Percentiles rank a stretch among this genome's conserved stretches.
These are phyloP conservation scores for Nettapus auritus DNA, from an alignment of 2,113 vertebrate genomes.

Conservation along the genomic window DNA sequence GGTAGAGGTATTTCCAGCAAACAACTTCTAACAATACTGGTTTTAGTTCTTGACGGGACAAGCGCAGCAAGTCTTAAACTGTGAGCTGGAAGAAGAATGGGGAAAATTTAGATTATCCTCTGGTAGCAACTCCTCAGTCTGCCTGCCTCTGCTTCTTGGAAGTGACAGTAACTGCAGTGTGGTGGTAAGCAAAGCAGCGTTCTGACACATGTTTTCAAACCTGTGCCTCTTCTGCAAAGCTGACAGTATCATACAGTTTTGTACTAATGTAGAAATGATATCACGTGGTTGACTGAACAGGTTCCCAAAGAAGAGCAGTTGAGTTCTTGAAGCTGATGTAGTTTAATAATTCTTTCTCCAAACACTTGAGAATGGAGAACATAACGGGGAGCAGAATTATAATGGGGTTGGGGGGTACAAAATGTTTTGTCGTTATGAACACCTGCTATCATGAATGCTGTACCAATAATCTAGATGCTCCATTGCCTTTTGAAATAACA, in stretches of 20 bases:
- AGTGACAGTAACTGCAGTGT: background rate
- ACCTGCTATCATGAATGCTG: background rate
- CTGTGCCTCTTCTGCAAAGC: background rate
- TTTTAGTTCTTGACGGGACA: background rate
- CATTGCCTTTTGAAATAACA: background rate
- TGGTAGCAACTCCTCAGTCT: background rate
- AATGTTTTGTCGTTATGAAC: background rate
- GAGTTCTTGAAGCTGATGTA: background rate
- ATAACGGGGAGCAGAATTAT: background rate
- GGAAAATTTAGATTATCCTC: background rate
- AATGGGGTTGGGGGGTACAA: background rate
- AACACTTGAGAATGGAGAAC: background rate
- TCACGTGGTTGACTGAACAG: accelerated
- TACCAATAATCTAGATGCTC: background rate
- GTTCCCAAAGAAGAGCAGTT: background rate
- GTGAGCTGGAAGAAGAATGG: background rate
- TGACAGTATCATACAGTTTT: accelerated
- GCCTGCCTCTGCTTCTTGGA: background rate
- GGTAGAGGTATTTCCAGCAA: background rate
- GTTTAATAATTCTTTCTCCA: background rate
- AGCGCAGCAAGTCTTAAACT: background rate
- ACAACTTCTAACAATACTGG: background rate
- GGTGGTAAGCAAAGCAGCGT: background rate
- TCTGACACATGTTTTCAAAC: background rate
- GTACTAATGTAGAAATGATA: background rate